phyloP scores from a whole-genome alignment of 2,113 vertebrate species.

The Danio rerio region GRCz12tu NC_133190.1:30142501-30143000 shows the following conservation, averaged over 20 bases:
- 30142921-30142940: conserved; percentile 32
- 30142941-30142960: conserved; percentile 11
- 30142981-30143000: conserved; percentile 30
- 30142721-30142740: conserved; percentile 55
- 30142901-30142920: conserved; percentile 45
- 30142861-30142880: conserved; percentile 64
- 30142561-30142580: neutral
- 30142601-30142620: neutral
- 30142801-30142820: conserved; percentile 82
- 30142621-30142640: conserved; percentile 29
- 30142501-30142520: neutral
- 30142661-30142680: conserved; percentile 37
- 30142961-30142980: neutral
- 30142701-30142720: conserved; percentile 46
- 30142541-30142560: neutral
- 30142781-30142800: conserved; percentile 82
- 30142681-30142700: conserved; percentile 22
- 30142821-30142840: conserved; percentile 82
- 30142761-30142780: conserved; percentile 81
- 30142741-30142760: conserved; percentile 46
- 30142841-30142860: conserved; percentile 74
- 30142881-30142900: conserved; percentile 60
- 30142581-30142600: neutral
- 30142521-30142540: conserved; percentile 1
- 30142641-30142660: conserved; percentile 39